These are phyloP conservation scores for Drosophila sturtevanti DNA, from an alignment of 1,140 invertebrate species.

Conservation along the genomic window DNA sequence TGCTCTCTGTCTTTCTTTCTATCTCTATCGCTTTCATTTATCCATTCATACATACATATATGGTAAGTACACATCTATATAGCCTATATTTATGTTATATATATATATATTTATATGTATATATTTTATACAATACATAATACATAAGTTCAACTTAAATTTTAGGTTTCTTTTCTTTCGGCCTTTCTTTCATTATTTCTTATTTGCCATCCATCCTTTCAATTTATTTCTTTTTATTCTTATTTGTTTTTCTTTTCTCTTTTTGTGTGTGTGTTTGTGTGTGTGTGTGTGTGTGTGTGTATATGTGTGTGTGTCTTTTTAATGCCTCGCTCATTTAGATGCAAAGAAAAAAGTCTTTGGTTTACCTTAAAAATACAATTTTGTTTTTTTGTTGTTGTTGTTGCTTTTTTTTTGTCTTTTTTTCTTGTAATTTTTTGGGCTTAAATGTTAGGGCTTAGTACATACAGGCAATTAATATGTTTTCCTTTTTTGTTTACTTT, in stretches of 20 bases:
- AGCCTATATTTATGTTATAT: constrained; percentile 52
- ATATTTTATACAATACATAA: constrained; percentile 70
- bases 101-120: constrained; percentile 52
- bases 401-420: constrained; percentile 14
- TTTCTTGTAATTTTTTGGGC: constrained; percentile 24
- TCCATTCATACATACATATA: constrained; percentile 15
- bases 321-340: constrained; percentile 56
- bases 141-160: constrained; percentile 68
- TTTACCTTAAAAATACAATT: constrained; percentile 79
- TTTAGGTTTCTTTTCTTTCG: constrained; percentile 53
- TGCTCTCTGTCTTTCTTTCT: constrained; percentile 9
- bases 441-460: constrained; percentile 62
- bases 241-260: constrained; percentile 16
- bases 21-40: not conserved
- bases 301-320: constrained; percentile 31
- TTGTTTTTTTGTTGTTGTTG: constrained; percentile 7
- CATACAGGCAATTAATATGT: constrained; percentile 71
- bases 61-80: constrained; percentile 73
- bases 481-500: constrained; percentile 8
- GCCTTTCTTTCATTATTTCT: constrained; percentile 16
- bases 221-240: constrained; percentile 38
- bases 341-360: constrained; percentile 81
- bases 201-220: constrained; percentile 3
- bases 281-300: constrained; percentile 21
- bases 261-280: too few species aligned